Evolutionary conservation across 2,113 vertebrate species (phyloP).

Genomic region (Ciconia maguari): DNA sequence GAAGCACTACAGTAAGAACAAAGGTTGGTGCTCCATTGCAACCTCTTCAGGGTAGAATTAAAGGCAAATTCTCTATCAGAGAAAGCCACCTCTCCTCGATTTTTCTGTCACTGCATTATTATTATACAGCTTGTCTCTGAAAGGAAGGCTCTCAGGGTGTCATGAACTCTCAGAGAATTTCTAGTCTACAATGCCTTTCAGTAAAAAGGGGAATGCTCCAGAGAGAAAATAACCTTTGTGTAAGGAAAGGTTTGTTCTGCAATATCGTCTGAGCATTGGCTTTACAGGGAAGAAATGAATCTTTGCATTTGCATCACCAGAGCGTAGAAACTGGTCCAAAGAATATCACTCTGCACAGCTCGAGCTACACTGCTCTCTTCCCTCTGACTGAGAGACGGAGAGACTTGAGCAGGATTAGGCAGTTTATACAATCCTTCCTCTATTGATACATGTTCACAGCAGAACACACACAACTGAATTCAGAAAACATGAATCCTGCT

Average conservation of each 20-base stretch:
- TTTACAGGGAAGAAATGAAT: slow-evolving; percentile 22
- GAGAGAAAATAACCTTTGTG: slow-evolving; percentile 69
- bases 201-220: slow-evolving; percentile 58
- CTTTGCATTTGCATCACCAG: not conserved
- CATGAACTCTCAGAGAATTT: slow-evolving; percentile 62
- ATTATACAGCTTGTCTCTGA: slow-evolving; percentile 63
- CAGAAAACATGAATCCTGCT: not conserved
- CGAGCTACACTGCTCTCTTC: not conserved
- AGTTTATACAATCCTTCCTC: not conserved
- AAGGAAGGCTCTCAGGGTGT: slow-evolving; percentile 57
- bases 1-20: slow-evolving; percentile 65
- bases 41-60: slow-evolving; percentile 63
- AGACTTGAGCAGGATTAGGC: not conserved
- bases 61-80: slow-evolving; percentile 58
- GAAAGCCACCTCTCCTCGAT: slow-evolving; percentile 50
- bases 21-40: slow-evolving; percentile 64
- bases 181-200: slow-evolving; percentile 53
- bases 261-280: slow-evolving; percentile 38
- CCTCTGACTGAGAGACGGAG: not conserved
- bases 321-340: not conserved
- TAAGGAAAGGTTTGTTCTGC: slow-evolving; percentile 48
- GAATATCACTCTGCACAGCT: not conserved
- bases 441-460: not conserved
- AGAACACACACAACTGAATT: not conserved
- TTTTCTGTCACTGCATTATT: slow-evolving; percentile 61